Base-by-base conservation (phyloP, 2,888 invertebrate species). In the Diarsia rubi region DNA sequence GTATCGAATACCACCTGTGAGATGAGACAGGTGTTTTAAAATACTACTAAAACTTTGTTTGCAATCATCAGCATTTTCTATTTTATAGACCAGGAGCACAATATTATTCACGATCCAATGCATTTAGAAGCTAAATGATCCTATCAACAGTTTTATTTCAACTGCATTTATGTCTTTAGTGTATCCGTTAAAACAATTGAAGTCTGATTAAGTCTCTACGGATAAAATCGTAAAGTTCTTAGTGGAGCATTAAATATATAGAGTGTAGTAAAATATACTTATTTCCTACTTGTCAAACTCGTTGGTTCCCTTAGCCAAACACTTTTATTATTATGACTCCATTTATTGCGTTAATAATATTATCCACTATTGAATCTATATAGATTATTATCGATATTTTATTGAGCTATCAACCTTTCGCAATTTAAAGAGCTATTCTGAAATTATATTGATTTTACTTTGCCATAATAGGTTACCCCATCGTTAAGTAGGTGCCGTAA, bases 321-420 rank as follows among this genome's bases (percentile, higher is more conserved):
- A 84, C 65, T 86, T 86, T 86, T 86, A 86, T 81, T 84, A 81
- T 76, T 86, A 84, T 83, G 77, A 67, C 75, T 86, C 67, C 71
- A 84, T 84, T 86, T 86, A 86, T 86, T 75, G 85, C 84, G 76
- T 83, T 84, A 84, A 86, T 84, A 86, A 84, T 86, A 86, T 78
- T 81, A 84, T 83, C 83, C 78, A 86, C 77, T 81, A 79, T 86
- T 84, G 81, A 83, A 78, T 78, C 81, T 63, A 83, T 83, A 60
- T 70, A 86, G 86, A 86, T 86, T 79, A 79, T 84, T 83, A 86
- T 86, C 86, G 74, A 68, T 74, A 72, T 82, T 84, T 86, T 86
- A 86, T 84, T 74, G 71, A 64, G 69, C 77, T 73, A 73, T 73
- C 54, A 77, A 77, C 75, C 75, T 77, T 77, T 75, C 12, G 66